Conservation (phyloP, 2,113 vertebrate species). For the Dipodomys merriami region DNA sequence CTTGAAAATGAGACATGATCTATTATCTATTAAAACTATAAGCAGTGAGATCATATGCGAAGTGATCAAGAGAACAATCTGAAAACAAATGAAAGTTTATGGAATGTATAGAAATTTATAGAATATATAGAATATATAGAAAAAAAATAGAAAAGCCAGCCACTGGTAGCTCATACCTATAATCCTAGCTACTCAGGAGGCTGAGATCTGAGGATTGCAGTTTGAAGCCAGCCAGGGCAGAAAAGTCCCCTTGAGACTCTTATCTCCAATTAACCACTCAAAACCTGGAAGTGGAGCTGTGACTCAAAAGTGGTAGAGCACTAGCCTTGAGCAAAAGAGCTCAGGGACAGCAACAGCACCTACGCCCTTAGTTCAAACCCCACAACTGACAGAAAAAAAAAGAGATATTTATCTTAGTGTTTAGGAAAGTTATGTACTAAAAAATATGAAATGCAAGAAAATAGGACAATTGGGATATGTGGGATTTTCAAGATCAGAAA, state of each 20-base stretch:
- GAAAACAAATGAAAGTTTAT: not conserved
- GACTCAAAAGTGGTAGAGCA: too few species aligned
- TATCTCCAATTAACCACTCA: too few species aligned
- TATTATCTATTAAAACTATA: not conserved
- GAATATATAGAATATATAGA: not conserved
- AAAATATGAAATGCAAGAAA: not conserved
- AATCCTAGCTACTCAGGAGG: too few species aligned
- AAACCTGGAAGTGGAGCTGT: too few species aligned
- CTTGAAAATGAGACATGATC: not conserved
- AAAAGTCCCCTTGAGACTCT: too few species aligned
- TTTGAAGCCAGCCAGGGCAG: too few species aligned
- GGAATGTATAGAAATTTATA: not conserved
- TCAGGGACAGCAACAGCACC: too few species aligned
- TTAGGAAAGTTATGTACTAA: conserved; percentile 20
- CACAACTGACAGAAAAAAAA: not conserved
- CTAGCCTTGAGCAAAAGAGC: too few species aligned
- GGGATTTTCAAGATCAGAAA: not conserved
- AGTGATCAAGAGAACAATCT: not conserved
- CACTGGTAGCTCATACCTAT: too few species aligned
- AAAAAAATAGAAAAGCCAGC: not conserved
- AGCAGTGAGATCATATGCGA: not conserved
- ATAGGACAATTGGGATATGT: not conserved
- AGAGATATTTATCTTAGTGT: not conserved
- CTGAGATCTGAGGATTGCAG: too few species aligned
- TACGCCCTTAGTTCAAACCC: too few species aligned